Base-by-base conservation (phyloP, 2,888 invertebrate species). In the Ethmia dodecea region DNA sequence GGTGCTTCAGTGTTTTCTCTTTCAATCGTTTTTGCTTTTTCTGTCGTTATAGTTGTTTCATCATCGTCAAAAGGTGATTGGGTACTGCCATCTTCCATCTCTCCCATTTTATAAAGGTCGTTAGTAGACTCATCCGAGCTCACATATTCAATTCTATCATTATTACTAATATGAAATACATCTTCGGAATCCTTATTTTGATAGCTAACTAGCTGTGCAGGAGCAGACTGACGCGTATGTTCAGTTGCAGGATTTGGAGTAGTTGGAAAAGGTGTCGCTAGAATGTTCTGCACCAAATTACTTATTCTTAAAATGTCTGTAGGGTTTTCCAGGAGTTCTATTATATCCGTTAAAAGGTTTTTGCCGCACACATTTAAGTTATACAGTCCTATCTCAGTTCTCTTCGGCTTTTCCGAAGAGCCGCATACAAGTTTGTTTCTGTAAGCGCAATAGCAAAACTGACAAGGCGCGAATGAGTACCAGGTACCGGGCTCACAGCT, bases 401-500 rank as follows among this genome's bases (percentile, higher is more conserved):
- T 1, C 22, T 50, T 43, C 25, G 40, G 36, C 15, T 46, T 25
- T 30, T 1, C 59, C 65, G n/a, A n/a, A 5, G 60, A 65, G 26
- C 69, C 79, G 33, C 81, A 81, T 1, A 75, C 45, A 2, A 81
- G 52, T 52, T 67, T 75, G 34, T 70, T 69, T 47, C 58, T 47
- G 5, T 60, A 57, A 1, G 66, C 37, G 25, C 81, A 81, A 40
- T 54, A 76, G 38, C 81, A 81, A 16, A 76, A 64, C 40, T 77
- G 77, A 13, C 81, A 81, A 1, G 72, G 65, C 0, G 62, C 66
- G 28, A 74, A 31, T 0, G 77, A 70, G 32, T 80, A 81, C 78
- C 80, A 81, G 31, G 49, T 65, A 1, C 58, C 58, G 0, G 55
- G 36, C 38, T 60, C 45, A 35, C 81, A 81, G 4, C 48, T 64